phyloP scores from a whole-genome alignment of 2,797 vertebrate species.

The Lepus oiostolus region DNA sequence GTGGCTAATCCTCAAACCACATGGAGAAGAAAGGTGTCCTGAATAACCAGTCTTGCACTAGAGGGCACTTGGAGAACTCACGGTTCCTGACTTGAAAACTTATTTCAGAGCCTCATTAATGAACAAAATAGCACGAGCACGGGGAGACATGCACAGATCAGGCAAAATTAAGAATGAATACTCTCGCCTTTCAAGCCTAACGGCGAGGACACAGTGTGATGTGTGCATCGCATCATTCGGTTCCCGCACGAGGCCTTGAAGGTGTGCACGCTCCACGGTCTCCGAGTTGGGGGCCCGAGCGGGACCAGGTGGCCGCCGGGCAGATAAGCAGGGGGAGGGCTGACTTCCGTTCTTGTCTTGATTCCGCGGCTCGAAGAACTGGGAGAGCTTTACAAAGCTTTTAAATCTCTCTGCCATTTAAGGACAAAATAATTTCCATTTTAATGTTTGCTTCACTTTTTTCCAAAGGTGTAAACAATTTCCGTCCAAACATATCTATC shows the following conservation, averaged over 20 bases:
- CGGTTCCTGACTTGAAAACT: neutral
- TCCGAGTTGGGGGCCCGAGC: neutral
- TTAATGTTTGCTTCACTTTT: neutral
- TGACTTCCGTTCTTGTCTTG: neutral
- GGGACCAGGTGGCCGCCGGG: neutral
- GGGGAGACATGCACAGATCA: neutral
- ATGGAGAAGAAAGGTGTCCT: neutral
- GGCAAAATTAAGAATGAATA: neutral
- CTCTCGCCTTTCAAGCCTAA: neutral
- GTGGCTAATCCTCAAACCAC: neutral
- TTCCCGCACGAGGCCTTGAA: neutral
- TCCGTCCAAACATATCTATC: slow-evolving; percentile 6
- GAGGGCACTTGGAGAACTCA: neutral
- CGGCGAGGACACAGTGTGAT: neutral
- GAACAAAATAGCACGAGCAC: neutral
- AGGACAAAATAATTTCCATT: neutral
- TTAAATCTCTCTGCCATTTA: neutral
- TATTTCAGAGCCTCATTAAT: neutral
- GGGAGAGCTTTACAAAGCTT: neutral
- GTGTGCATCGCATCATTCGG: fast-evolving
- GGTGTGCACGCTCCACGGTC: neutral
- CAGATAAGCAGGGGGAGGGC: neutral
- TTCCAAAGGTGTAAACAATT: neutral
- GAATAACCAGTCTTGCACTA: neutral
- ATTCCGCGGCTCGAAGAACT: neutral